Base-by-base conservation (phyloP, 2,888 invertebrate genomes). In the Caenorhabditis macrosperma region DNA sequence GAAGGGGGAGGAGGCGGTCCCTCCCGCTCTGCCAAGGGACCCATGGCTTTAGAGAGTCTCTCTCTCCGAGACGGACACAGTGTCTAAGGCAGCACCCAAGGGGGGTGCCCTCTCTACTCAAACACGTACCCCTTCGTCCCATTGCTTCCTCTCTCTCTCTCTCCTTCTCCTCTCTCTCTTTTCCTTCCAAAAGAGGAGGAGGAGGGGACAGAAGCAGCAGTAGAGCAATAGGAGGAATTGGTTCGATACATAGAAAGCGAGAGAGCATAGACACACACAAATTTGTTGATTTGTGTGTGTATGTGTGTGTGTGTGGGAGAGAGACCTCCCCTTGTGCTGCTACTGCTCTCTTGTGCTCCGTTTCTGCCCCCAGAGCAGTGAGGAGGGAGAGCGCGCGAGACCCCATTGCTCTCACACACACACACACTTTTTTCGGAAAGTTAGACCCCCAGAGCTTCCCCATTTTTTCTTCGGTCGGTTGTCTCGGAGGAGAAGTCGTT, bases 271-370 rank as follows among this genome's bases (percentile, higher is more conserved):
- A 46, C 46, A 46, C 17, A 3, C 46, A 46, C 46, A 46, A 46
- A 46, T 46, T 46, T 46, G 46, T 46, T 46, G 46, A 46, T 46
- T 46, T 46, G 46, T 46, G 46, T 46, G 20, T 46, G 46, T 46
- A 20, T 46, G 46, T 48, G 9, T 28, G 28, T 26, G 26, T 50
- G 50, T 10, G n/a, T 41, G 41, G 4, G 41, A 15, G 50, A 50
- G n/a, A 52, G 52, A 55, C 33, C 55, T 33, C 55, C 33, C 55
- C 52, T 10, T 24, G 6, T 22, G 24, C 48, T 22, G 5, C 48
- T 20, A 6, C 20, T 50, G 2, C 50, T 50, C 9, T 3, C 5
- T 52, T 26, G 10, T 52, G 24, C 52, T 28, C 26, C n/a, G 2
- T 7, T 15, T 52, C 52, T 28, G 2, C 48, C 15, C 41, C 41